Evolutionary conservation across 2,797 vertebrate species (phyloP).

Genomic region (Takifugu ocellatus): DNA sequence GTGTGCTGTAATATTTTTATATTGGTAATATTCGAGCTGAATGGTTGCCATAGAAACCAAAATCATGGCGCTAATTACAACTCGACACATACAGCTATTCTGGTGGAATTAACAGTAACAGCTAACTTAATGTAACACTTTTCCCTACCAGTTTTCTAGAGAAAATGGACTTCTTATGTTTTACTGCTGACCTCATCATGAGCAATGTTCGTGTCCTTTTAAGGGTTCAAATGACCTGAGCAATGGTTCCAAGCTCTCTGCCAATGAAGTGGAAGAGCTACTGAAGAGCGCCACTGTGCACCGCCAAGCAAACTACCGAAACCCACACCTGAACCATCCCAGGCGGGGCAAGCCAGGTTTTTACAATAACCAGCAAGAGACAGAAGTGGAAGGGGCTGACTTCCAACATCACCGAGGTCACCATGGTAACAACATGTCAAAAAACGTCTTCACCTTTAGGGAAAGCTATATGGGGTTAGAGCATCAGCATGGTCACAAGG

Average conservation of each 20-base stretch:
- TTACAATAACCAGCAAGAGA: conserved; percentile 39
- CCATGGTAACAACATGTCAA: not conserved
- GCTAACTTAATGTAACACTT: too few species aligned
- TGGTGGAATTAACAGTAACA: too few species aligned
- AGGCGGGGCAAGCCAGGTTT: conserved; percentile 1
- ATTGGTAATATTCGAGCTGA: too few species aligned
- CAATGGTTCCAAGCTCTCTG: conserved; percentile 73
- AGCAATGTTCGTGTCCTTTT: conserved; percentile 1
- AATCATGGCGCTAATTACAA: too few species aligned
- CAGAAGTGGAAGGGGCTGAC: not conserved
- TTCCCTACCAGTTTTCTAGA: not conserved
- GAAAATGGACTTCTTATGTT: not conserved
- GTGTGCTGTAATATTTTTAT: too few species aligned
- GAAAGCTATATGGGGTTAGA: not conserved
- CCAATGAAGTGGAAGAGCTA: conserved; percentile 81
- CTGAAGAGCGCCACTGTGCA: conserved; percentile 75
- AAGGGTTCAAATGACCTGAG: conserved; percentile 47
- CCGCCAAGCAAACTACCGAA: conserved; percentile 10
- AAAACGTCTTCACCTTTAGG: not conserved
- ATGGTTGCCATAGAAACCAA: too few species aligned
- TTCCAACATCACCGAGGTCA: conserved; percentile 44
- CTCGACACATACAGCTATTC: too few species aligned
- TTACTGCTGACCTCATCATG: not conserved
- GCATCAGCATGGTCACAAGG: conserved; percentile 15
- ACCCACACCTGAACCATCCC: conserved; percentile 1